Percentiles rank a stretch among this genome's conserved stretches.
phyloP scores from a whole-genome alignment of 2,888 invertebrate species.

The Tipula helvola region DNA sequence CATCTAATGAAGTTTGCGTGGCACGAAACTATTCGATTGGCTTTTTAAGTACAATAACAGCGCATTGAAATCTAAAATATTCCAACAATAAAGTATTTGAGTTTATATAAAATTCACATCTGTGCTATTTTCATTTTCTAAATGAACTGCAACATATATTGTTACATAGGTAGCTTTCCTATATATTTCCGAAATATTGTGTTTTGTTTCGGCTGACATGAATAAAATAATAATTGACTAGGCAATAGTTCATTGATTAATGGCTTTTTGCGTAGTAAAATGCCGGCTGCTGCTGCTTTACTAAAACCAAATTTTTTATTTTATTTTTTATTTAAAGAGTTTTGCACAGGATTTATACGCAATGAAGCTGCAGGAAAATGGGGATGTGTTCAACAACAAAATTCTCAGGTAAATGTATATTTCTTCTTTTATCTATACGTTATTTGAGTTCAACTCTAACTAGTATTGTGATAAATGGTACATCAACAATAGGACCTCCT shows the following conservation, averaged over 20 bases:
- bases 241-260: not conserved
- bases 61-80: not conserved
- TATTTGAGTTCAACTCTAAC: no score
- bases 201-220: not conserved
- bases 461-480: no score
- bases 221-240: not conserved
- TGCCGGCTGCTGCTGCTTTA: not conserved
- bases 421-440: no score
- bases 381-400: constrained; percentile 37
- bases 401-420: constrained; percentile 40
- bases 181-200: not conserved
- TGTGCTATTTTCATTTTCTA: not conserved
- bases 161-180: not conserved
- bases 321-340: constrained; percentile 38
- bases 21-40: not conserved
- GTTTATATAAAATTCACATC: not conserved
- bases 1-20: not conserved
- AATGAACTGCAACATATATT: not conserved
- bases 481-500: no score
- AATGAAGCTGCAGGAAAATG: constrained; percentile 56
- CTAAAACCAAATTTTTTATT: constrained; percentile 11
- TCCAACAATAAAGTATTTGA: not conserved
- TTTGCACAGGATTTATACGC: constrained; percentile 66
- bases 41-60: not conserved
- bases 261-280: not conserved